phyloP scores from a whole-genome alignment of 2,113 vertebrate genomes.

The Chaetura pelagica region DNA sequence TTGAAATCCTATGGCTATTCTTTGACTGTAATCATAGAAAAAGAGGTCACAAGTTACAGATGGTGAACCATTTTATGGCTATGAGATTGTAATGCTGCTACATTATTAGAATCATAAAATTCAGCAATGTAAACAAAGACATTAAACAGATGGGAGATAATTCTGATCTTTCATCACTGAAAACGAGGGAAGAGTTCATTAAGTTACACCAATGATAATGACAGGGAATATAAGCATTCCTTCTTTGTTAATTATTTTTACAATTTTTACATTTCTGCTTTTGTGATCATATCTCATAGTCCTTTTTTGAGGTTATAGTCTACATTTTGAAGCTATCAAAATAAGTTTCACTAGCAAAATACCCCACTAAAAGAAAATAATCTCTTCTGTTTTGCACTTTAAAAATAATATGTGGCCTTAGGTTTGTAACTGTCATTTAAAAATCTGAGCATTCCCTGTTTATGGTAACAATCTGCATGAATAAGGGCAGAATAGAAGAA shows the following conservation, averaged over 20 bases:
- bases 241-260: neutral
- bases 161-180: neutral
- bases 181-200: neutral
- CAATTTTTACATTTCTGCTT: neutral
- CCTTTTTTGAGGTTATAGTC: neutral
- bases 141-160: neutral
- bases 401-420: neutral
- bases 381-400: neutral
- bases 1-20: constrained; percentile 10
- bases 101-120: constrained; percentile 9
- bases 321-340: neutral
- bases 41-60: neutral
- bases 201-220: neutral
- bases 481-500: constrained; percentile 48
- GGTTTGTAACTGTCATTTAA: neutral
- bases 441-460: constrained; percentile 31
- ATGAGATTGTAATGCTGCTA: constrained; percentile 10
- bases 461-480: constrained; percentile 54
- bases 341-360: neutral
- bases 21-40: neutral
- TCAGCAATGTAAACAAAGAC: neutral
- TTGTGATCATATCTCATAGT: neutral
- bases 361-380: neutral
- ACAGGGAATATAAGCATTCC: neutral
- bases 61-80: neutral